Conservation (phyloP, 2,113 vertebrate species). For the Thalassoma bifasciatum region DNA sequence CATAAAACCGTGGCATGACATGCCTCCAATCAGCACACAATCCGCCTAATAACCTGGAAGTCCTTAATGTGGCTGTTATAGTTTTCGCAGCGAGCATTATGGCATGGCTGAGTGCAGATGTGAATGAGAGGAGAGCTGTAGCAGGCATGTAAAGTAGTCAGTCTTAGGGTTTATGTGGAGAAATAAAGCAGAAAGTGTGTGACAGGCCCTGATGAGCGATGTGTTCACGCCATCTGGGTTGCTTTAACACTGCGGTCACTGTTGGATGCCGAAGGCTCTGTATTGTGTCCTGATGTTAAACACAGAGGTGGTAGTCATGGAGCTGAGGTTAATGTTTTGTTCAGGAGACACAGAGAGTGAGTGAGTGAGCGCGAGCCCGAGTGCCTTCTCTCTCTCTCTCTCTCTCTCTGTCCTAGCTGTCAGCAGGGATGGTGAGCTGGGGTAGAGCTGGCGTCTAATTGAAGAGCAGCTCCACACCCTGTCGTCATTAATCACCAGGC, state of each 20-base stretch:
- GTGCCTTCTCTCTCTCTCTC: slow-evolving; percentile 43
- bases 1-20: slow-evolving; percentile 17
- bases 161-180: slow-evolving; percentile 62
- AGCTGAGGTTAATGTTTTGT: slow-evolving; percentile 80
- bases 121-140: slow-evolving; percentile 54
- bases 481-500: slow-evolving; percentile 86
- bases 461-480: slow-evolving; percentile 85
- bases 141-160: slow-evolving; percentile 58
- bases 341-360: slow-evolving; percentile 63
- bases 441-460: slow-evolving; percentile 83
- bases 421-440: slow-evolving; percentile 66
- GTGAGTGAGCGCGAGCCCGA: slow-evolving; percentile 29
- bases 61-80: slow-evolving; percentile 43
- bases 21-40: slow-evolving; percentile 1
- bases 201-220: slow-evolving; percentile 78
- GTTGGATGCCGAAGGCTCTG: slow-evolving; percentile 73
- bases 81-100: slow-evolving; percentile 40
- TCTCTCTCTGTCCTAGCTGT: slow-evolving; percentile 73
- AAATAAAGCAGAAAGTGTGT: slow-evolving; percentile 76
- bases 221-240: slow-evolving; percentile 78
- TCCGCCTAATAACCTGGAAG: slow-evolving; percentile 45
- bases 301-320: slow-evolving; percentile 81
- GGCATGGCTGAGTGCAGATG: slow-evolving; percentile 29
- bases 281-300: slow-evolving; percentile 80
- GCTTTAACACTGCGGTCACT: slow-evolving; percentile 77